A percentile compares a stretch with the other conserved stretches of the same genome.
Conservation (phyloP, 30 jellyfish, hydroid and myxozoan genomes). For the Cassiopea andromeda region DNA sequence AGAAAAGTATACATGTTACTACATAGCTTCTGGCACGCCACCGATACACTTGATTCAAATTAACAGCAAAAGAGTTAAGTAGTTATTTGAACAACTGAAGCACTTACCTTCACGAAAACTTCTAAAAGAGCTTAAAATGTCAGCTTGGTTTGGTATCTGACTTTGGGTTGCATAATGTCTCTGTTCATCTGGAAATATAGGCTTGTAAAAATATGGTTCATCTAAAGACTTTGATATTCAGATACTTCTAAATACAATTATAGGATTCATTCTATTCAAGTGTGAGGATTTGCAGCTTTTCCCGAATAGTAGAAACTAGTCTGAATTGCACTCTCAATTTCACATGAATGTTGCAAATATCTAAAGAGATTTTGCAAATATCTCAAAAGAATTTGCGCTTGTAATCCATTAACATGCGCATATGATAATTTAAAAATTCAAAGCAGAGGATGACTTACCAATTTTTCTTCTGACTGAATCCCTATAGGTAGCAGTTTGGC, state of each 20-base stretch:
- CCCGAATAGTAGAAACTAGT: too few relatives aligned
- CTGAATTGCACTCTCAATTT: too few relatives aligned
- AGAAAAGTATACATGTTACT: too few relatives aligned
- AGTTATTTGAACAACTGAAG: neutral
- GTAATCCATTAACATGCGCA: neutral
- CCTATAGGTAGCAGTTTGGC: constrained; percentile 40
- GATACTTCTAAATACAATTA: too few relatives aligned
- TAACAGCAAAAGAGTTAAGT: too few relatives aligned
- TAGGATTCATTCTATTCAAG: too few relatives aligned
- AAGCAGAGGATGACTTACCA: constrained; percentile 21
- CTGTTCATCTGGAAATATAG: constrained; percentile 3
- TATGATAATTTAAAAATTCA: neutral
- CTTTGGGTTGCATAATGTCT: constrained; percentile 1
- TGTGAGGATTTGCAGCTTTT: too few relatives aligned
- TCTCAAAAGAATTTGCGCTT: too few relatives aligned
- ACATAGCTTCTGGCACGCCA: too few relatives aligned
- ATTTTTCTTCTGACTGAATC: constrained; percentile 48
- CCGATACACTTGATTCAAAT: too few relatives aligned
- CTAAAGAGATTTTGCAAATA: too few relatives aligned
- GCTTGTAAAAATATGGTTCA: neutral
- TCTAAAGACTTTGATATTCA: neutral
- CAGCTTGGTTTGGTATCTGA: constrained; percentile 15
- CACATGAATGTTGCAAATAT: too few relatives aligned
- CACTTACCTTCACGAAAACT: constrained; percentile 26
- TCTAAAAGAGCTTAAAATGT: neutral